phyloP scores from a whole-genome alignment of 2,888 invertebrate species.

The Hydrotaea cyrtoneurina region DNA sequence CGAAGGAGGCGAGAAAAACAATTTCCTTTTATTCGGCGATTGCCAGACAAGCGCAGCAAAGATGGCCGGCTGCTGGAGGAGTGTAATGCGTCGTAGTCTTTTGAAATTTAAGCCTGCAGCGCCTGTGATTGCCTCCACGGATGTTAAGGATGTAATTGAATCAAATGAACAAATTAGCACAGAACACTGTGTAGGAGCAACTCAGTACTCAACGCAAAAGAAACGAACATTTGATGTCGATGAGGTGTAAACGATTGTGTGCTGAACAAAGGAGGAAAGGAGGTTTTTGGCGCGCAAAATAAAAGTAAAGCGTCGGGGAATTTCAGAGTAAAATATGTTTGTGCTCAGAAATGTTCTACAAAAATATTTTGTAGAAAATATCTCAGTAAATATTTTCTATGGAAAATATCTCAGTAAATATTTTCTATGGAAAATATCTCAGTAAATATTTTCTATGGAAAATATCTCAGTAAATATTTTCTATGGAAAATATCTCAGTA shows the following conservation, averaged over 20 bases:
- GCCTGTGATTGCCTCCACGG: not conserved
- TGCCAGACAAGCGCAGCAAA: not conserved
- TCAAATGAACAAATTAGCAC: conserved; percentile 54
- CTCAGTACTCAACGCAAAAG: not conserved
- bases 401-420: too few relatives aligned
- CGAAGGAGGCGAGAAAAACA: conserved; percentile 40
- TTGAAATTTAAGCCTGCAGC: conserved; percentile 36
- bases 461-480: too few relatives aligned
- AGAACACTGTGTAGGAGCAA: conserved; percentile 33
- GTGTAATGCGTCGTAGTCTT: conserved; percentile 2
- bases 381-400: too few relatives aligned
- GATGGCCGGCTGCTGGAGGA: not conserved
- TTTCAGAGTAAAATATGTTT: too few relatives aligned
- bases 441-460: too few relatives aligned
- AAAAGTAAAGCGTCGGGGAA: not conserved
- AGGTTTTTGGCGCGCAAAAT: conserved; percentile 20
- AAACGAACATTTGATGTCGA: conserved; percentile 1
- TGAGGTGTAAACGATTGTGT: not conserved
- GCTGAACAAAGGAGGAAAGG: not conserved
- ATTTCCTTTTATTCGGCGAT: not conserved
- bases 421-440: too few relatives aligned
- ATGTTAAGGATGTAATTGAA: conserved; percentile 25
- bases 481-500: too few relatives aligned
- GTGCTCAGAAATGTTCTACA: too few relatives aligned
- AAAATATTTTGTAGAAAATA: too few relatives aligned